These are phyloP conservation scores for Ptychoptera albimana DNA, from an alignment of 2,888 invertebrate species.

Conservation along the genomic window DNA sequence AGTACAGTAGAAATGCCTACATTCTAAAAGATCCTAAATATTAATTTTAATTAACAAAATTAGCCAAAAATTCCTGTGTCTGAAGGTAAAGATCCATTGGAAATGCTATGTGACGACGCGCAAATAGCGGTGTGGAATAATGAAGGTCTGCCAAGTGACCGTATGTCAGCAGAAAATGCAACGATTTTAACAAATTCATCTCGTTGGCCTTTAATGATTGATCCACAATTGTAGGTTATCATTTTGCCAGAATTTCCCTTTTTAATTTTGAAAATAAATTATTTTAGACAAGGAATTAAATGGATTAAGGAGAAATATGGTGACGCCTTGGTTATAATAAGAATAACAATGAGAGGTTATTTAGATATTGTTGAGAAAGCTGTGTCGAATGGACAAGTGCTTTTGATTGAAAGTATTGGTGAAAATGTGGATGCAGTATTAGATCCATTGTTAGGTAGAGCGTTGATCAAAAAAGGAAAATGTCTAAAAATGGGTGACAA, in stretches of 20 bases:
- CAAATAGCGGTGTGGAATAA: constrained; percentile 90
- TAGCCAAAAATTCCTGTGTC: constrained; percentile 65
- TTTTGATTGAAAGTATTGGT: constrained; percentile 78
- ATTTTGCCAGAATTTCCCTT: not conserved
- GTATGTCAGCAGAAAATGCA: constrained; percentile 91
- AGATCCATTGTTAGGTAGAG: constrained; percentile 74
- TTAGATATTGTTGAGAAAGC: constrained; percentile 67
- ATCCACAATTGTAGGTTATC: constrained; percentile 57
- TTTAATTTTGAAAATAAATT: constrained; percentile 5
- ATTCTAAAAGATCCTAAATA: not conserved
- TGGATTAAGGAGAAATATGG: constrained; percentile 89
- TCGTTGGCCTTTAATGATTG: constrained; percentile 89
- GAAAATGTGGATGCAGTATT: constrained; percentile 82
- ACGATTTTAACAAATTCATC: constrained; percentile 79
- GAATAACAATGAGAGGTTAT: constrained; percentile 68
- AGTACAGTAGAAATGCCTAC: constrained; percentile 25
- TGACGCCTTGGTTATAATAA: constrained; percentile 49
- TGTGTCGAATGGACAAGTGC: constrained; percentile 54
- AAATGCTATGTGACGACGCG: constrained; percentile 83
- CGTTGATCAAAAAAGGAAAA: constrained; percentile 74
- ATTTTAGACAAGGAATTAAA: constrained; percentile 62
- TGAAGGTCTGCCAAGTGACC: constrained; percentile 78
- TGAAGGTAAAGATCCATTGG: constrained; percentile 60
- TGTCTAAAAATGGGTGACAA: constrained; percentile 77
- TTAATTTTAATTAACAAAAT: constrained; percentile 9